Conservation (phyloP, 2,888 invertebrate species). For the Erannis defoliaria region DNA sequence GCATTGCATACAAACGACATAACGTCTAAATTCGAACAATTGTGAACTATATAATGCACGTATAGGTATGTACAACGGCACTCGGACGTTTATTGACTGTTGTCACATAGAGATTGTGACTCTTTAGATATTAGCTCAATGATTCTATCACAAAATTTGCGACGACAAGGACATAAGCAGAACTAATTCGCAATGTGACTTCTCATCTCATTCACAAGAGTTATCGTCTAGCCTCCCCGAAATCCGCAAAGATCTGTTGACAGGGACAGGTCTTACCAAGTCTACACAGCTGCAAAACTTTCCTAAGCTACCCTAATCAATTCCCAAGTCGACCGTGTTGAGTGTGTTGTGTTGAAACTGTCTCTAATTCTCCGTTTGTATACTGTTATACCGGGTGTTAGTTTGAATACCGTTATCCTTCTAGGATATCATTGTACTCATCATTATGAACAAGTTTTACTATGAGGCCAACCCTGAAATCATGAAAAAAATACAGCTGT, state of each 20-base stretch:
- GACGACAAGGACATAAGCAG: neutral
- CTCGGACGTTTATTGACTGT: no score
- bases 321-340: constrained; percentile 2
- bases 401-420: no score
- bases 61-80: no score
- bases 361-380: neutral
- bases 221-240: neutral
- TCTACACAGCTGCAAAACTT: constrained; percentile 14
- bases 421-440: no score
- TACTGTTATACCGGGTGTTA: neutral
- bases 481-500: no score
- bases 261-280: constrained; percentile 16
- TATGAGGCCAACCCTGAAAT: no score
- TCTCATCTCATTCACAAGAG: neutral
- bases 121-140: no score
- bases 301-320: constrained; percentile 10
- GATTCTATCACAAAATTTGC: neutral
- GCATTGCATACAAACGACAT: no score
- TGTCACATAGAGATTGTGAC: no score
- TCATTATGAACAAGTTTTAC: no score
- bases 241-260: constrained; percentile 14
- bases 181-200: neutral
- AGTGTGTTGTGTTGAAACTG: neutral
- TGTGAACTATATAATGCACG: no score
- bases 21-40: no score